Evolutionary conservation across 2,113 vertebrate genomes (phyloP), one percentile per base, ranked within the genome.

Genomic region (Gallinago jamesoni): DNA sequence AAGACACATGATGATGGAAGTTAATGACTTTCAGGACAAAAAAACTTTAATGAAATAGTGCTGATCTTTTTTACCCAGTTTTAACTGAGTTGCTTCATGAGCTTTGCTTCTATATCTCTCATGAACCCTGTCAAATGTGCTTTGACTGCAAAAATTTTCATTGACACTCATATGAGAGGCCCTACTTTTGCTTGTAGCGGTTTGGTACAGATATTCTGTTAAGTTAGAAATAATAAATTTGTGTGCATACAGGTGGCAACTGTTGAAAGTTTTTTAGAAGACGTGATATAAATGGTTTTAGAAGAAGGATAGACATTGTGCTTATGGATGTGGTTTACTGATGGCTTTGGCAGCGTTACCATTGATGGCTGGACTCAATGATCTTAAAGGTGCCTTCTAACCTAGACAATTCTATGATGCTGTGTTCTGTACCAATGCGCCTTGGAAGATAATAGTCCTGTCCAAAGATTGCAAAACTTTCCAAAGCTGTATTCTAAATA

Each of bases 31-130:
- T 70, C n/a, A 45, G 19, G 14, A 22, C 1, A 83, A 74, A 63
- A 83, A 80, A 10, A 3, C 5, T 25, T 9, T 28, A 62, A 24
- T 31, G 6, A 70, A 82, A 67, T 53, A 41, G 7, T 56, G 10
- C 23, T 73, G 35, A 76, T 17, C 16, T 6, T 60, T 56, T 55
- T 27, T 3, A 0, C 0, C 2, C 20, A 10, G 5, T 45, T 89
- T 67, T 66, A 74, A 27, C 14, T 77, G n/a, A 45, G 13, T 57
- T 69, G 9, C 35, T 84, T 17, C 23, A 10, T 69, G 59, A 64
- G 3, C 1, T 80, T 79, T 91, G 13, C 35, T 84, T 52, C 41
- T 80, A 0, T 79, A 7, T 63, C n/a, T 83, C 10, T 43, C 47
- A 35, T 41, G 17, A 68, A 41, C 30, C 22, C 39, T 6, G 1